Conservation (phyloP, 2,113 vertebrate species). For the Sisor rabdophorus region DNA sequence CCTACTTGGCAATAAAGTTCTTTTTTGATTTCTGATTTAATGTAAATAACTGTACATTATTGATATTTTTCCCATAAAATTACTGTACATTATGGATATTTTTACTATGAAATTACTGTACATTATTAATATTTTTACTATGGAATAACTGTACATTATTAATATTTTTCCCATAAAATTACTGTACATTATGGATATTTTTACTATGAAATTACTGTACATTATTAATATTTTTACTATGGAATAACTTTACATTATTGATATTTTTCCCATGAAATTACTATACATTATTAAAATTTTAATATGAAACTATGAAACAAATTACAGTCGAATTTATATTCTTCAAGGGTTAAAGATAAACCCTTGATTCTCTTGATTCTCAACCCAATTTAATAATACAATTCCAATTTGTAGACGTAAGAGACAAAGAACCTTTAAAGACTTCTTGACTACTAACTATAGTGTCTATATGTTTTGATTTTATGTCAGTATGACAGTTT, state of each 20-base stretch:
- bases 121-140: not conserved
- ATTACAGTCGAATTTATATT: not conserved
- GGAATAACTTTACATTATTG: too few relatives aligned
- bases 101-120: not conserved
- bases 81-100: too few relatives aligned
- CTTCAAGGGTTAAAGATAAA: not conserved
- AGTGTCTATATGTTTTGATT: not conserved
- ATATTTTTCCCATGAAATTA: too few relatives aligned
- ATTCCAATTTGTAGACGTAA: not conserved
- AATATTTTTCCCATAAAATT: too few relatives aligned
- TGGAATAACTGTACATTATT: too few relatives aligned
- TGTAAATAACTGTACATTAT: too few relatives aligned
- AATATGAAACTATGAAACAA: too few relatives aligned
- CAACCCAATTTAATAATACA: not conserved
- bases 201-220: not conserved
- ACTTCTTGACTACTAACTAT: not conserved
- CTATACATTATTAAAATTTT: too few relatives aligned
- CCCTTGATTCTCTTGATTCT: not conserved
- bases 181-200: too few relatives aligned
- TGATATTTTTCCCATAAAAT: too few relatives aligned
- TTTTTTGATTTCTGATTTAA: too few relatives aligned
- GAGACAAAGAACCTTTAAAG: not conserved
- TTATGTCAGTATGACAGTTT: not conserved
- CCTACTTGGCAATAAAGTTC: too few relatives aligned
- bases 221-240: not conserved